Conservation (phyloP, 2,113 vertebrate species). For the Bucco capensis region DNA sequence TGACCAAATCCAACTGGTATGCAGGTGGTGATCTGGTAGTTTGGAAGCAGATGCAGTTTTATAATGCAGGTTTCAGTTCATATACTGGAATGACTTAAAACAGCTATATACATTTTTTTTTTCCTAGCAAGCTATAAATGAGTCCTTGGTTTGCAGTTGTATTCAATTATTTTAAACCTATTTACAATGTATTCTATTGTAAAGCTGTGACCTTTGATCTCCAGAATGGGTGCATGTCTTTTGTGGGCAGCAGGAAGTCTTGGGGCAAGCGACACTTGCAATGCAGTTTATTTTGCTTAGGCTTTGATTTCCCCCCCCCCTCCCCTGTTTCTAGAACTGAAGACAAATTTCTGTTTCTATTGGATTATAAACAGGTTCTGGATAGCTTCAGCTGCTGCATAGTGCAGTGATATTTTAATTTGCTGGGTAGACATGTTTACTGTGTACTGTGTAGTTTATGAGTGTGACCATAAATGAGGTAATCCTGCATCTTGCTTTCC, state of each 20-base stretch:
- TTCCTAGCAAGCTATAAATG: slow-evolving; percentile 54
- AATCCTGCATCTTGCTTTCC: slow-evolving; percentile 76
- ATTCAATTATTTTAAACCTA: slow-evolving; percentile 68
- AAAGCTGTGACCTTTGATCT: slow-evolving; percentile 64
- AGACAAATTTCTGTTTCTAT: slow-evolving; percentile 75
- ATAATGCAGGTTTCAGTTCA: slow-evolving; percentile 64
- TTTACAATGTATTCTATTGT: slow-evolving; percentile 68
- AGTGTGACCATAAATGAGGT: slow-evolving; percentile 82
- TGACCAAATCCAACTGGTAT: slow-evolving; percentile 56
- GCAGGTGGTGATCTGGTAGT: slow-evolving; percentile 32
- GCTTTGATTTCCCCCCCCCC: slow-evolving; percentile 60
- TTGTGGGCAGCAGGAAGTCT: slow-evolving; percentile 67
- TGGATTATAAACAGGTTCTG: slow-evolving; percentile 76
- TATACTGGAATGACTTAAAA: slow-evolving; percentile 60
- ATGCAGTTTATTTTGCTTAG: slow-evolving; percentile 69
- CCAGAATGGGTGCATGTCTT: slow-evolving; percentile 59
- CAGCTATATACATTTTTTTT: slow-evolving; percentile 44
- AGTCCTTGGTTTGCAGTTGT: slow-evolving; percentile 59
- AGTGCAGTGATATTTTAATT: slow-evolving; percentile 82
- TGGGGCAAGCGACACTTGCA: slow-evolving; percentile 60
- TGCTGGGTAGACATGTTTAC: slow-evolving; percentile 88
- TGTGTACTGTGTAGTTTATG: slow-evolving; percentile 85
- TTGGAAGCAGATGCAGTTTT: slow-evolving; percentile 59
- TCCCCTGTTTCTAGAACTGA: slow-evolving; percentile 60
- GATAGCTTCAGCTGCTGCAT: slow-evolving; percentile 79